Evolutionary conservation across 2,113 vertebrate genomes (phyloP), one percentile per base, ranked within the genome.

Genomic region (Chascanopsetta lugubris): DNA sequence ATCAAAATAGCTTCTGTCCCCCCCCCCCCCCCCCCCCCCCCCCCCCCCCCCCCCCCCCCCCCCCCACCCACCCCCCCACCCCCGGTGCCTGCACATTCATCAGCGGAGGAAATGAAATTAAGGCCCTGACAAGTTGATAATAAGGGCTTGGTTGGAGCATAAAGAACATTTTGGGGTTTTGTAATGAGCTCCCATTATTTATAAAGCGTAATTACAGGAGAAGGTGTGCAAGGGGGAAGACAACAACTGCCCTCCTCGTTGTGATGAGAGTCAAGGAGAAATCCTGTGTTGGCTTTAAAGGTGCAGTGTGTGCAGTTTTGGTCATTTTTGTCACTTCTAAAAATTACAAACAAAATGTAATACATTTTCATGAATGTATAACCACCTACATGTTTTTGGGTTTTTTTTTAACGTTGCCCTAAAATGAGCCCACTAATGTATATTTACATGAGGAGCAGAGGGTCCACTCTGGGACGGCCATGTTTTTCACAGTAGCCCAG

Each of bases 81-180:
- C 69, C 59, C 50, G 36, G 75, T 62, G 76, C 77, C 69, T 86
- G 24, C 77, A 83, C 87, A 86, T 89, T 86, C 65, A 88, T 90
- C 85, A 88, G 34, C 45, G 25, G 70, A 84, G 83, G 86, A 87
- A 84, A 89, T 88, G 12, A 86, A 87, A 85, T 86, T 77, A 83
- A 56, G 61, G 64, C 30, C 46, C 42, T 72, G 86, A 82, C 87
- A 85, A 79, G 60, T 85, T 86, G 80, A 80, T 85, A 85, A 85
- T 84, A 83, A 68, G 76, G 82, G 84, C 80, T 88, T 80, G 66
- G 79, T 83, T 48, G 50, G 70, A 47, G 61, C 73, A 83, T 83
- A 84, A 86, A 87, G 72, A 80, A 79, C 53, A 67, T 83, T 71
- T 77, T 75, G 34, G 30, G 64, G 54, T 63, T n/a, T n/a, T 66